Percentiles rank a stretch among this genome's conserved stretches.
phyloP scores from a whole-genome alignment of 2,888 invertebrate genomes.

The Pocota personata region DNA sequence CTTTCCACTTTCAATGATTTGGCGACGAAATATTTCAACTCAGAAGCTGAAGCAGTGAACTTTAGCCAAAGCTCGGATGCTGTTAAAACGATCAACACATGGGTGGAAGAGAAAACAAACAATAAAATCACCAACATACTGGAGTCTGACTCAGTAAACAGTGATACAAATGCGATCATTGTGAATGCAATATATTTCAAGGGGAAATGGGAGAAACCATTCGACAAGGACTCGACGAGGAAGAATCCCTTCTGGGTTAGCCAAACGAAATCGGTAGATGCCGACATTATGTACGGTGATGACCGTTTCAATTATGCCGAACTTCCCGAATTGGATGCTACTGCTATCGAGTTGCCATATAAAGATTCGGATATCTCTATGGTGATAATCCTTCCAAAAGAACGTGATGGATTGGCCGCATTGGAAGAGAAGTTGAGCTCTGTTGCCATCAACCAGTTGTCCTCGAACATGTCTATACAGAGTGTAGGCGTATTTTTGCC shows the following conservation, averaged over 20 bases:
- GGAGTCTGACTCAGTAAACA: slow-evolving; percentile 84
- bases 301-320: slow-evolving; percentile 82
- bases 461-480: slow-evolving; percentile 81
- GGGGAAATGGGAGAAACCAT: slow-evolving; percentile 88
- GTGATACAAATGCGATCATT: no score
- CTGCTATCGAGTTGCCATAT: no score
- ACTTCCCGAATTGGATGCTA: slow-evolving; percentile 80
- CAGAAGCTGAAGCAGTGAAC: no score
- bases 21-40: slow-evolving; percentile 86
- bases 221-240: slow-evolving; percentile 81
- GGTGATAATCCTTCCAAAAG: slow-evolving; percentile 88
- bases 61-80: slow-evolving; percentile 82
- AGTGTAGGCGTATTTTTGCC: slow-evolving; percentile 88
- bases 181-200: slow-evolving; percentile 93
- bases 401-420: slow-evolving; percentile 85
- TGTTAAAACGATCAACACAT: slow-evolving; percentile 88
- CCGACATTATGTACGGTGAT: slow-evolving; percentile 87
- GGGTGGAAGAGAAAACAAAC: slow-evolving; percentile 92
- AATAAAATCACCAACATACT: slow-evolving; percentile 85
- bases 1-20: slow-evolving; percentile 84
- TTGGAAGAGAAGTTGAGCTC: slow-evolving; percentile 85
- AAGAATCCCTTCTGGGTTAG: slow-evolving; percentile 81
- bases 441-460: slow-evolving; percentile 84
- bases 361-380: no score
- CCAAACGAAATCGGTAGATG: slow-evolving; percentile 82